Conservation (phyloP, 2,888 invertebrate species). For the Gortyna flavago region DNA sequence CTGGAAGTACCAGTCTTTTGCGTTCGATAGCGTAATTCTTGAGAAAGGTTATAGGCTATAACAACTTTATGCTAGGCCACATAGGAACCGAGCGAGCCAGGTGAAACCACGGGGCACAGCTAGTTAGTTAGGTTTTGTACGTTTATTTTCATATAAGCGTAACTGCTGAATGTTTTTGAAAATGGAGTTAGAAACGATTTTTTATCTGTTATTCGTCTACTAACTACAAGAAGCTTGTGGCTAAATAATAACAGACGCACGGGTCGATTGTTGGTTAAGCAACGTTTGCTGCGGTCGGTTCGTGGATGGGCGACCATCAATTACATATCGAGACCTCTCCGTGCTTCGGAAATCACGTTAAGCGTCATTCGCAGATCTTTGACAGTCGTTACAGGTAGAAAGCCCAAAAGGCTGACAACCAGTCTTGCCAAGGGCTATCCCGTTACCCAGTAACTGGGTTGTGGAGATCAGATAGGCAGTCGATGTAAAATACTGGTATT, state of each 20-base stretch:
- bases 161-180: not conserved
- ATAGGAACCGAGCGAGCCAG: not conserved
- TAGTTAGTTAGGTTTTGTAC: not conserved
- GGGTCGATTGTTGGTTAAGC: too few species aligned
- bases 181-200: not conserved
- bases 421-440: not conserved
- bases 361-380: not conserved
- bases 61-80: not conserved
- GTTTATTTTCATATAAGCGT: not conserved
- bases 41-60: not conserved
- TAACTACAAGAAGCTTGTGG: conserved; percentile 14
- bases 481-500: not conserved
- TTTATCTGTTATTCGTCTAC: not conserved
- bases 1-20: not conserved
- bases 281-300: not conserved
- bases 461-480: too few species aligned
- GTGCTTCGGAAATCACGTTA: not conserved
- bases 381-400: not conserved
- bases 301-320: too few species aligned
- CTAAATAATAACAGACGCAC: too few species aligned
- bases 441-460: too few species aligned
- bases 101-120: not conserved
- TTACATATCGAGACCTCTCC: not conserved
- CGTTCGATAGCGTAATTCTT: not conserved
- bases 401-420: not conserved